These are phyloP conservation scores for Micropterix aruncella DNA, from an alignment of 2,888 invertebrate genomes.

Conservation along the genomic window DNA sequence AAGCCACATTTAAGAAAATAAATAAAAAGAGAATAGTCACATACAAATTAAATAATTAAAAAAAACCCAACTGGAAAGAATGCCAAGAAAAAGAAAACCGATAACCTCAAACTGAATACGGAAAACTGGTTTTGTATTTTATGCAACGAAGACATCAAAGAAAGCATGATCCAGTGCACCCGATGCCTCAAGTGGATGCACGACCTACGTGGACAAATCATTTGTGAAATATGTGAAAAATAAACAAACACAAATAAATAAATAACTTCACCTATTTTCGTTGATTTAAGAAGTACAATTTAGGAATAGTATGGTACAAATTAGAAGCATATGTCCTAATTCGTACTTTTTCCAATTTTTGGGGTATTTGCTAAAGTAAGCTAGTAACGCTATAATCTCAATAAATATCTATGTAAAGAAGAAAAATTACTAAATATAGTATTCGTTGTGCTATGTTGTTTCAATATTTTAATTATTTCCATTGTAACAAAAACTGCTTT, in stretches of 20 bases:
- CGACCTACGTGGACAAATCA: neutral
- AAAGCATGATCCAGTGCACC: conserved; percentile 1
- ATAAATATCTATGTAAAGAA: conserved; percentile 1
- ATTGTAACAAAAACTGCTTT: neutral
- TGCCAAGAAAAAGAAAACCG: too few species aligned
- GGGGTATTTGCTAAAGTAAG: neutral
- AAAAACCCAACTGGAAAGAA: too few species aligned
- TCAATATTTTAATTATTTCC: neutral
- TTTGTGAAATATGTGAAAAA: conserved; percentile 1
- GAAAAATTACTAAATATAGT: conserved; percentile 1
- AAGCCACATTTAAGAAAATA: too few species aligned
- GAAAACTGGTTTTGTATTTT: too few species aligned
- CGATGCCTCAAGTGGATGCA: conserved; percentile 2
- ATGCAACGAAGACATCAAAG: too few species aligned
- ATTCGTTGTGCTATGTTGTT: conserved; percentile 1
- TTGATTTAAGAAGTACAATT: neutral
- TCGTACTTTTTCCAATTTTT: neutral
- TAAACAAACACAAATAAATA: neutral
- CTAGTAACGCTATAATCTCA: neutral
- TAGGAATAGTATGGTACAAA: neutral
- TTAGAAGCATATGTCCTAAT: neutral
- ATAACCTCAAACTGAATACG: too few species aligned
- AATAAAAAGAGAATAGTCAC: too few species aligned
- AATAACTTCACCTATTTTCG: too few species aligned
- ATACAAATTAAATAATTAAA: too few species aligned